Conservation (phyloP, 2,797 vertebrate species). For the Mormyrus proboscirostris region DNA sequence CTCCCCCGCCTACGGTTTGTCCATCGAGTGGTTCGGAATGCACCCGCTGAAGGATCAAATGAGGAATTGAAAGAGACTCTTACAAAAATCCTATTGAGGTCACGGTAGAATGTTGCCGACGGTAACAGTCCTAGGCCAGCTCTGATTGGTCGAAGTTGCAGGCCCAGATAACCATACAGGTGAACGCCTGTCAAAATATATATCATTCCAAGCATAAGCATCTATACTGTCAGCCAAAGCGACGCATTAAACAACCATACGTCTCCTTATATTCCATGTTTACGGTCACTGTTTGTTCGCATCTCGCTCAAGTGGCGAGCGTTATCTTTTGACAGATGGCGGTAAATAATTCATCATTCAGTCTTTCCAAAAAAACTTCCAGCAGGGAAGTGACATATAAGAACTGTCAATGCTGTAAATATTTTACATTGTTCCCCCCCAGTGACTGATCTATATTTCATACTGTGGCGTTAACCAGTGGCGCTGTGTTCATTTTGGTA, state of each 20-base stretch:
- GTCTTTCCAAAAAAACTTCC: constrained; percentile 35
- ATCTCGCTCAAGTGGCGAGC: constrained; percentile 24
- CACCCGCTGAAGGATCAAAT: background rate
- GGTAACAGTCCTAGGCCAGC: background rate
- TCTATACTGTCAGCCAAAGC: background rate
- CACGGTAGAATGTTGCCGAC: background rate
- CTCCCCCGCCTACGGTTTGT: background rate
- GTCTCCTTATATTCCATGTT: constrained; percentile 30
- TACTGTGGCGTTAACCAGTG: constrained; percentile 27
- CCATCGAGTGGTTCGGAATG: background rate
- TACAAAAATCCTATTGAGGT: background rate
- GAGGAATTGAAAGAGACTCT: background rate
- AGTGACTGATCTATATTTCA: constrained; percentile 45
- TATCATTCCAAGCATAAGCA: background rate
- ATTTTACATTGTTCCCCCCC: constrained; percentile 38
- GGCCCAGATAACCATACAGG: background rate
- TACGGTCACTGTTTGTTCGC: constrained; percentile 23
- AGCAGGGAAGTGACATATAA: constrained; percentile 43
- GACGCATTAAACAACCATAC: background rate
- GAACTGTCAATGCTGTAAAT: constrained; percentile 44
- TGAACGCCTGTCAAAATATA: background rate
- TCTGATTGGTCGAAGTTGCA: background rate
- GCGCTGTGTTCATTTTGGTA: constrained; percentile 17
- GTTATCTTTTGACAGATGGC: constrained; percentile 37
- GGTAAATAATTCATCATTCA: constrained; percentile 39